phyloP scores from a whole-genome alignment of 2,888 invertebrate genomes.

The Molanna angustata region DNA sequence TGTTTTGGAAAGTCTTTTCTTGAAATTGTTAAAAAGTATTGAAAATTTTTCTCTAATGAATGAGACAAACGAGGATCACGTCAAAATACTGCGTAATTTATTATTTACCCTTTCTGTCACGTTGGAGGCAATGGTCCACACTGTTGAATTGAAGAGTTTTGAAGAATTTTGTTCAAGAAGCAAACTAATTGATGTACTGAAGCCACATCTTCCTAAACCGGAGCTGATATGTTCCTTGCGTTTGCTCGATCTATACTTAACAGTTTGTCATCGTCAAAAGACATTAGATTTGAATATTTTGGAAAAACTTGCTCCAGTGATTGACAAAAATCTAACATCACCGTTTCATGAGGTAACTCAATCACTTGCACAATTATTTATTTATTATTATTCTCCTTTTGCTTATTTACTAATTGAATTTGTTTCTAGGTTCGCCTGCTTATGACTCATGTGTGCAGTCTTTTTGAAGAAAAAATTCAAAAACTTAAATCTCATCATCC shows the following conservation, averaged over 20 bases:
- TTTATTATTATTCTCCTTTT: not conserved
- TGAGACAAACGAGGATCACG: conserved; percentile 20
- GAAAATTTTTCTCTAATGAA: not conserved
- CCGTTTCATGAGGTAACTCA: conserved; percentile 65
- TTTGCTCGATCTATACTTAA: conserved; percentile 54
- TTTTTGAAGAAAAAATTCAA: conserved; percentile 57
- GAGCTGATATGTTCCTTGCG: conserved; percentile 52
- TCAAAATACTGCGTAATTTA: conserved; percentile 26
- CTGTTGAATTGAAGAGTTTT: conserved; percentile 50
- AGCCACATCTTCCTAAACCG: conserved; percentile 48
- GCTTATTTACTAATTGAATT: not conserved
- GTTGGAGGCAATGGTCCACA: conserved; percentile 59
- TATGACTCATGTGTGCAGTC: conserved; percentile 70
- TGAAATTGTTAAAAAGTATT: conserved; percentile 11
- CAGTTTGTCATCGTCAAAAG: conserved; percentile 50
- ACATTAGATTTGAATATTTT: conserved; percentile 47
- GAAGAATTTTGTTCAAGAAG: conserved; percentile 49
- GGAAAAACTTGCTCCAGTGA: conserved; percentile 48
- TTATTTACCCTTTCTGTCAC: conserved; percentile 57
- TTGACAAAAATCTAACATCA: conserved; percentile 64
- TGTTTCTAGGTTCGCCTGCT: conserved; percentile 61
- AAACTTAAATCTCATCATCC: conserved; percentile 42
- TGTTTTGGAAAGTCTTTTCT: conserved; percentile 43
- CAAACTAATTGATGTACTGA: conserved; percentile 44
- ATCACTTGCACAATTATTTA: not conserved